Evolutionary conservation across 1,140 invertebrate genomes (phyloP), one percentile per base, ranked within the genome.

Genomic region (Belonocnema kinseyi): DNA sequence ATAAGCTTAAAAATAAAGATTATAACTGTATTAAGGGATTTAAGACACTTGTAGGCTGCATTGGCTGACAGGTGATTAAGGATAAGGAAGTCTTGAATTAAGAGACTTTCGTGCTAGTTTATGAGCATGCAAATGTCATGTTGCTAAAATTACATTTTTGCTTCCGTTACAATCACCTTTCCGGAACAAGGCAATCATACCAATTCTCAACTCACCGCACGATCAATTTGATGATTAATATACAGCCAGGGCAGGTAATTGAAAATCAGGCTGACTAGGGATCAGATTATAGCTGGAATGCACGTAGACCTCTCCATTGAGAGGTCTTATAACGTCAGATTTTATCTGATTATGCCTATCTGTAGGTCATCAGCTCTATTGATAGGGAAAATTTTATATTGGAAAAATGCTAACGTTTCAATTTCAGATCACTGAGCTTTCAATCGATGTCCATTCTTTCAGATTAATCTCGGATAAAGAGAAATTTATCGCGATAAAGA

Each of bases 101-200:
- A 66, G 56, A 66, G 33, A 73, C 50, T 73, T 73, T 33, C 4
- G 40, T 26, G 33, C 46, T n/a, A 21, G 26, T 56, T 54, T 46
- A 46, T 26, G 33, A 74, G 54, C 53, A 74, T 56, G 73, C 73
- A 56, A 74, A 33, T 56, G 52, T n/a, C 50, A 53, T n/a, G 21
- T 40, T 53, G n/a, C 73, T 74, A 56, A 54, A 79, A 76, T 73
- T 76, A 73, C 73, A 53, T 33, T 33, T 14, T 78, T 75, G 61
- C 72, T 72, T 78, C 73, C 77, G 11, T 14, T 50, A 13, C 50
- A 17, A 16, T n/a, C 17, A 21, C 71, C 26, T 71, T 74, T 74
- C 21, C 72, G 51, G 66, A 66, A 74, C 50, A 71, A 17, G 26
- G 13, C 33, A 26, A 61, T 72, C 70, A 72, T 72, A 61, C 4